phyloP scores from a whole-genome alignment of 64 coral and sea anemone genomes.

The Orbicella faveolata region DNA sequence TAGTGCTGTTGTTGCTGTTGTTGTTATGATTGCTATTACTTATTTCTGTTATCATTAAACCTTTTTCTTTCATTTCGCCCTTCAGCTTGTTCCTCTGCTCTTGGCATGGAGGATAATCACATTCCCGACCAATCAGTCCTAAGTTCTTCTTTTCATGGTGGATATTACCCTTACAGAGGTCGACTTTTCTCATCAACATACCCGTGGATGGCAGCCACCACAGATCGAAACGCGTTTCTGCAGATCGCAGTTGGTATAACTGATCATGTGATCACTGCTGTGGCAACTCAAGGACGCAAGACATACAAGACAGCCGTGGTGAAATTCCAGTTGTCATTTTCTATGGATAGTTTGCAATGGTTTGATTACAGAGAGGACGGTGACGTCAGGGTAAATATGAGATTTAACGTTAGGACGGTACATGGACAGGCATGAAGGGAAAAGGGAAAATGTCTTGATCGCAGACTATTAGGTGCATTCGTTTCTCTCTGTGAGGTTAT shows the following conservation, averaged over 20 bases:
- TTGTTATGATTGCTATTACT: no score
- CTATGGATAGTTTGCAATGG: conserved; percentile 5
- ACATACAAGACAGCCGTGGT: neutral
- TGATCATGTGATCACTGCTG: neutral
- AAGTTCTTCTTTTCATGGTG: neutral
- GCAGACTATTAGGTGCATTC: neutral
- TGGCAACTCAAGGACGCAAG: neutral
- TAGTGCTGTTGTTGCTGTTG: no score
- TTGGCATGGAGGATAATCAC: conserved; percentile 26
- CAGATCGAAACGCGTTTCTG: conserved; percentile 1
- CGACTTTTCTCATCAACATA: neutral
- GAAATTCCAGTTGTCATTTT: conserved; percentile 29
- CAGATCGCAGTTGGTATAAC: neutral
- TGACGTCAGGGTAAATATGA: neutral
- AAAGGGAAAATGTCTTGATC: neutral
- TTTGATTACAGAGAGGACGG: conserved; percentile 4
- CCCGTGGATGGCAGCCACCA: neutral
- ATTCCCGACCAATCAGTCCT: neutral
- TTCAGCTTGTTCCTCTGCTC: conserved; percentile 7
- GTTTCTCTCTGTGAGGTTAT: neutral
- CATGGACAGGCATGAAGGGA: neutral
- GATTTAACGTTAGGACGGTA: neutral
- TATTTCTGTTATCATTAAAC: neutral
- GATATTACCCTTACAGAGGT: neutral
- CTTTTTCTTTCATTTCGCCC: neutral